phyloP scores from a whole-genome alignment of 2,888 invertebrate species.

The Philereme transversata region DNA sequence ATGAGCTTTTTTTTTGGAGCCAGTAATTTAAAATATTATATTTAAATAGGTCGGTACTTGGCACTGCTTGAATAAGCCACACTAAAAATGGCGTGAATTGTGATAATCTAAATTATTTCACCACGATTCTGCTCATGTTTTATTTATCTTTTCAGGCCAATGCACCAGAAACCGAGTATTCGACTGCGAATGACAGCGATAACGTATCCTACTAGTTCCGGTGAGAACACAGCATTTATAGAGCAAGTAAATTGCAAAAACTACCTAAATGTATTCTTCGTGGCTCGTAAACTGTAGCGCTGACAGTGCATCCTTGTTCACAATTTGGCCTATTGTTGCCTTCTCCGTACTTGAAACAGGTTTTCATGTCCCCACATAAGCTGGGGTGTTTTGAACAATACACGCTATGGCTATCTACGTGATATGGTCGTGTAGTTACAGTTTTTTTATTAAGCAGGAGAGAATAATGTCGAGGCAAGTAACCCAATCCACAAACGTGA shows the following conservation, averaged over 20 bases:
- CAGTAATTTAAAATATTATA: no score
- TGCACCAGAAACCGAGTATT: conserved; percentile 58
- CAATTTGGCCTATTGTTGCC: conserved; percentile 53
- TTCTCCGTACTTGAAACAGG: conserved; percentile 60
- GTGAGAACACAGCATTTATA: conserved; percentile 23
- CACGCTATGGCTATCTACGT: conserved; percentile 53
- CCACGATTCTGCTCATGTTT: conserved; percentile 53
- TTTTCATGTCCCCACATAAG: conserved; percentile 60
- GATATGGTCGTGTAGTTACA: conserved; percentile 50
- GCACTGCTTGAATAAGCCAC: background rate
- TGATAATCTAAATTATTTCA: conserved; percentile 38
- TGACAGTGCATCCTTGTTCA: conserved; percentile 40
- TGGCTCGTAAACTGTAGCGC: conserved; percentile 35
- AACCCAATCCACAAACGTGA: conserved; percentile 63
- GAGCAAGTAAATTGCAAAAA: conserved; percentile 17
- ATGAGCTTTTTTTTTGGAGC: background rate
- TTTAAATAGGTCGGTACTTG: no score
- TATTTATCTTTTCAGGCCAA: conserved; percentile 67
- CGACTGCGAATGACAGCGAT: conserved; percentile 58
- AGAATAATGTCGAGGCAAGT: conserved; percentile 61
- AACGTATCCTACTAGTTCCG: conserved; percentile 57
- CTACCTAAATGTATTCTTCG: conserved; percentile 15
- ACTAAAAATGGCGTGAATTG: background rate
- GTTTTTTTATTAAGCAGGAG: conserved; percentile 60
- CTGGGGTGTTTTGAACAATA: conserved; percentile 58